Base-by-base conservation (phyloP, 2,888 invertebrate genomes). In the Orchesellides sinensis region DNA sequence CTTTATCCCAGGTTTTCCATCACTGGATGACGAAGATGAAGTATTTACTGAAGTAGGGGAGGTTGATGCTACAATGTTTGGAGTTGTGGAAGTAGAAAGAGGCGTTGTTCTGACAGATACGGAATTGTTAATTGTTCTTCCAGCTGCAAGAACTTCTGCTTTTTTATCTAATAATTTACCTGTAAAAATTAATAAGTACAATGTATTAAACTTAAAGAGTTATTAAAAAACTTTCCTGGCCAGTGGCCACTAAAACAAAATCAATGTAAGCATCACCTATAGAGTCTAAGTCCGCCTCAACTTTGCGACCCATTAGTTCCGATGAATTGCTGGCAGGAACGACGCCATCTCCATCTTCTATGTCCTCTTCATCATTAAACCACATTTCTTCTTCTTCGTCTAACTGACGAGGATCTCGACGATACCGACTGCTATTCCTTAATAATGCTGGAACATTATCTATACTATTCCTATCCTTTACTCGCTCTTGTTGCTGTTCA, bases 371-470 rank as follows among this genome's bases (percentile, higher is more conserved):
- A 89, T 98, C 97, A 90, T 98, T 97, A 91, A 98, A 98, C 98
- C 98, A 99, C 94, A 98, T 96, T 91, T 98, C 98, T 90, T 99
- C 98, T 89, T 98, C 98, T 89, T 98, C 98, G 87, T 99, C 98
- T 89, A 98, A 93, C 90, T 97, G 95, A 75, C 98, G 93, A 88
- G 96, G 96, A 91, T 98, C 98, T 85, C 98, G 93, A 85, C 98
- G 92, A 91, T 95, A 98, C 87, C 98, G 93, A 89, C 92, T 92
- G 17, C 59, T 82, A 88, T 93, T 93, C 86, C 96, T 93, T 88
- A 97, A 92, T 89, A 97, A 94, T 80, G 96, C 95, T 74, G 95
- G 95, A 68, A 95, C 94, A 88, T 95, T 95, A 59, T 84, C 86
- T 19, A 87, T 75, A 25, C 80, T 83, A 59, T 66, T 79, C 69